phyloP scores from a whole-genome alignment of 2,888 invertebrate genomes.

The Leptinotarsa tumamoca region DNA sequence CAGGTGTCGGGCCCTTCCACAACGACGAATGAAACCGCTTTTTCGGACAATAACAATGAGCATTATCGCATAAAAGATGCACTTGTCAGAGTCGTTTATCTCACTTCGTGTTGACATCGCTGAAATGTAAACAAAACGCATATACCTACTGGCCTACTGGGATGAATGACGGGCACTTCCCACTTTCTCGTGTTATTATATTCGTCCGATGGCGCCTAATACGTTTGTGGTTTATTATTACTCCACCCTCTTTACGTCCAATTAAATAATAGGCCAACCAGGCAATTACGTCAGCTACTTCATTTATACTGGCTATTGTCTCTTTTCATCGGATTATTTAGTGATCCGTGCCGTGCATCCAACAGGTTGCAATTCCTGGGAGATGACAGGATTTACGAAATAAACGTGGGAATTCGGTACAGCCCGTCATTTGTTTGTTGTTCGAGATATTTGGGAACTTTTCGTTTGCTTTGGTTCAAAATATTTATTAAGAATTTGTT shows the following conservation, averaged over 20 bases:
- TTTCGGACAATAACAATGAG: constrained; percentile 43
- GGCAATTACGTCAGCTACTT: constrained; percentile 27
- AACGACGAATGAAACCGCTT: constrained; percentile 23
- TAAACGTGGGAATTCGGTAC: neutral
- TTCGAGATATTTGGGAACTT: no score
- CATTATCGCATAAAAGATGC: constrained; percentile 44
- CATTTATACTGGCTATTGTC: constrained; percentile 21
- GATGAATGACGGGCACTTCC: constrained; percentile 36
- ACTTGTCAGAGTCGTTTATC: constrained; percentile 42
- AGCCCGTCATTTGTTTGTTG: no score
- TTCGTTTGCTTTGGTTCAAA: no score
- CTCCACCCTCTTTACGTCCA: constrained; percentile 37
- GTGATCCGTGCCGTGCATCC: constrained; percentile 22
- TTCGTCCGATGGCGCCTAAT: constrained; percentile 33
- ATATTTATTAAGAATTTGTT: no score
- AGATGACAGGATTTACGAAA: constrained; percentile 18
- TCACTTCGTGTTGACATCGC: constrained; percentile 33
- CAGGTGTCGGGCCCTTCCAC: constrained; percentile 32
- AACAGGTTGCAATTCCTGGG: constrained; percentile 36
- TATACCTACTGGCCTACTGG: constrained; percentile 40
- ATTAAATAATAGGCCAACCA: constrained; percentile 37
- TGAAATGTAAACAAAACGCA: constrained; percentile 44
- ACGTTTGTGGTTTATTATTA: constrained; percentile 34
- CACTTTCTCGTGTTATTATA: constrained; percentile 35
- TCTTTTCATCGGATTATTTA: constrained; percentile 32